Evolutionary conservation across 2,888 invertebrate species (phyloP).

Genomic region (Polyploca ridens): DNA sequence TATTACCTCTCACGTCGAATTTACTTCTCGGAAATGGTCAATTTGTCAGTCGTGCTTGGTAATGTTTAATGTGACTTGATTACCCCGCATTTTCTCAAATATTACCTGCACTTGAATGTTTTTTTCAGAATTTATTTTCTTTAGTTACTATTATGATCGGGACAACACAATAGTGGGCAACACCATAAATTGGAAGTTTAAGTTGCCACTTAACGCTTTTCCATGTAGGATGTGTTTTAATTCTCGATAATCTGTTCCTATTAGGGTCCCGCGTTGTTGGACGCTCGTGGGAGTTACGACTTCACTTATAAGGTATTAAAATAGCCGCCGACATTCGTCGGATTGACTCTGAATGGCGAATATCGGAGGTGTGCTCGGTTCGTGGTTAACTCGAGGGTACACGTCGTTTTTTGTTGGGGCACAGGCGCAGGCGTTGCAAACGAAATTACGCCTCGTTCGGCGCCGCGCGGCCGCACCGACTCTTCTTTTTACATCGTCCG

Average conservation of each 20-base stretch:
- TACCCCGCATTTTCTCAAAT: slow-evolving; percentile 36
- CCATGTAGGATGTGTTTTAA: slow-evolving; percentile 31
- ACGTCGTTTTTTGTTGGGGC: slow-evolving; percentile 65
- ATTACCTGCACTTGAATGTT: slow-evolving; percentile 34
- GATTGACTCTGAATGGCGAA: slow-evolving; percentile 67
- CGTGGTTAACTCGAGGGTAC: slow-evolving; percentile 68
- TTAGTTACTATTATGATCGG: slow-evolving; percentile 18
- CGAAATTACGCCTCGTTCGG: slow-evolving; percentile 76
- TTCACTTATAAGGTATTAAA: slow-evolving; percentile 63
- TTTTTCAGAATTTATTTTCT: slow-evolving; percentile 22
- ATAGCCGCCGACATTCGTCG: slow-evolving; percentile 50
- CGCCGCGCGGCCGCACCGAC: slow-evolving; percentile 76
- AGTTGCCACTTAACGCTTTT: slow-evolving; percentile 30
- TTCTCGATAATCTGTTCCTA: slow-evolving; percentile 52
- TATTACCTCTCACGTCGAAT: slow-evolving; percentile 51
- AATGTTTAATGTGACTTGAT: slow-evolving; percentile 49
- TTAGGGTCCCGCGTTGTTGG: slow-evolving; percentile 40
- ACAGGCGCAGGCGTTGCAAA: slow-evolving; percentile 65
- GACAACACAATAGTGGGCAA: background rate
- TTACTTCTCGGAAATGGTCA: slow-evolving; percentile 62
- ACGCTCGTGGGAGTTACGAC: slow-evolving; percentile 44
- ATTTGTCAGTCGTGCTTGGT: slow-evolving; percentile 51
- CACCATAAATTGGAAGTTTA: slow-evolving; percentile 14
- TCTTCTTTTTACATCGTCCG: slow-evolving; percentile 75
- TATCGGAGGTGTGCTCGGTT: slow-evolving; percentile 52